phyloP scores from a whole-genome alignment of 2,888 invertebrate species.

The Drosophila merina region DNA sequence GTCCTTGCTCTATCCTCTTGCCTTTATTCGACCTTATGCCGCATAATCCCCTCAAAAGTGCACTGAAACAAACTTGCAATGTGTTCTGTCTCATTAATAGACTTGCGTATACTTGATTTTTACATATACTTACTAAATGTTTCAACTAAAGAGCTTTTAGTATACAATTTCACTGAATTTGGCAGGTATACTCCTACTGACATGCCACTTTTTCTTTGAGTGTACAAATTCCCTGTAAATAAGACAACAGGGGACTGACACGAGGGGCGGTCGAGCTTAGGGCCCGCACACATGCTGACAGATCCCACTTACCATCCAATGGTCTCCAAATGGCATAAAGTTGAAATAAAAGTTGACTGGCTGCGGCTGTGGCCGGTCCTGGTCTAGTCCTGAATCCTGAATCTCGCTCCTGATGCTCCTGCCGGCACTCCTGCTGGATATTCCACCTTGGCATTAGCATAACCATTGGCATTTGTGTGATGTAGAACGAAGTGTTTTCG shows the following conservation, averaged over 20 bases:
- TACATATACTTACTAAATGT: too few relatives aligned
- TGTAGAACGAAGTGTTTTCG: conserved; percentile 38
- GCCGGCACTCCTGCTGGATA: conserved; percentile 17
- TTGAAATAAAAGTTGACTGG: conserved; percentile 69
- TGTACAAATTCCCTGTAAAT: conserved; percentile 6
- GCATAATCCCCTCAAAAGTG: conserved; percentile 66
- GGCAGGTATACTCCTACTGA: too few relatives aligned
- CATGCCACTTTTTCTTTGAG: neutral
- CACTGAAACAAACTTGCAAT: conserved; percentile 12
- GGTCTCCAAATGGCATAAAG: conserved; percentile 72
- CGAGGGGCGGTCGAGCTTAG: conserved; percentile 7
- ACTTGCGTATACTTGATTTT: too few relatives aligned
- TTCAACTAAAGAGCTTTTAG: too few relatives aligned
- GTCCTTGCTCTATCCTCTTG: conserved; percentile 35
- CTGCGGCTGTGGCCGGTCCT: conserved; percentile 30
- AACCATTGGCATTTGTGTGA: conserved; percentile 50
- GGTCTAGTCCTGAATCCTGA: conserved; percentile 4
- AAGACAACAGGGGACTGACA: neutral
- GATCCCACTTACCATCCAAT: conserved; percentile 62
- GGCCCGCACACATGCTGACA: conserved; percentile 69
- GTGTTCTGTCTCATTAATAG: too few relatives aligned
- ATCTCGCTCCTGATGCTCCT: neutral
- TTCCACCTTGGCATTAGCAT: conserved; percentile 48
- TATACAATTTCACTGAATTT: too few relatives aligned
- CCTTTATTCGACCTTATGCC: conserved; percentile 53